Evolutionary conservation across 1,140 invertebrate species (phyloP), one percentile per base, ranked within the genome.

Genomic region (Brachionus rotundiformis): DNA sequence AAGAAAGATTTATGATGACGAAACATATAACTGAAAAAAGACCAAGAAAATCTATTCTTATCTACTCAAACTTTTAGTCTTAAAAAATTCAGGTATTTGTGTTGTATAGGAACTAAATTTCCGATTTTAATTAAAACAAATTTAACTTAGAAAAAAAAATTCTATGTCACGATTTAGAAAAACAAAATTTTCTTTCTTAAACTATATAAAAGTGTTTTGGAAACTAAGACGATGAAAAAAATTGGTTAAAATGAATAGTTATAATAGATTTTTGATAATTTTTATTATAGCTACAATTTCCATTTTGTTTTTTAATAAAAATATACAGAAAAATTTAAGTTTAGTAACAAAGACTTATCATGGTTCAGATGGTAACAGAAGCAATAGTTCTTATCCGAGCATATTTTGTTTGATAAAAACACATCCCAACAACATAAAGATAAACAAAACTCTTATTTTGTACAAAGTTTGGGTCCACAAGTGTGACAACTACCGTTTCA

Each of bases 331-430:
- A 10, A 41, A 13, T 3, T 13, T 13, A 41, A 41, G 39, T 13
- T 11, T 41, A 13, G 39, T 41, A 13, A 41, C 10, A 0, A 41
- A 41, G n/a, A 41, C n/a, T 13, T 41, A 41, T 13, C 10, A 13
- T 41, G n/a, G 11, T 11, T 11, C 39, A 41, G 39, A 41, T n/a
- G n/a, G n/a, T n/a, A n/a, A n/a, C n/a, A n/a, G n/a, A 41, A 41
- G n/a, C n/a, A 41, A 13, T 11, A 41, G 2, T 41, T 13, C n/a
- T 41, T 13, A 41, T 41, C 49, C 49, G 29, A 63, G 23, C n/a
- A 33, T 63, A n/a, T 63, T 63, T 33, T 63, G 61, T 63, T 33
- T 63, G 10, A 63, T 63, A 0, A 63, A 63, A 63, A 63, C 61
- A 27, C 61, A 63, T 63, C 61, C 61, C 3, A 31, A 63, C 13